Conservation (phyloP, 2,113 vertebrate genomes). For the Eclectus roratus region DNA sequence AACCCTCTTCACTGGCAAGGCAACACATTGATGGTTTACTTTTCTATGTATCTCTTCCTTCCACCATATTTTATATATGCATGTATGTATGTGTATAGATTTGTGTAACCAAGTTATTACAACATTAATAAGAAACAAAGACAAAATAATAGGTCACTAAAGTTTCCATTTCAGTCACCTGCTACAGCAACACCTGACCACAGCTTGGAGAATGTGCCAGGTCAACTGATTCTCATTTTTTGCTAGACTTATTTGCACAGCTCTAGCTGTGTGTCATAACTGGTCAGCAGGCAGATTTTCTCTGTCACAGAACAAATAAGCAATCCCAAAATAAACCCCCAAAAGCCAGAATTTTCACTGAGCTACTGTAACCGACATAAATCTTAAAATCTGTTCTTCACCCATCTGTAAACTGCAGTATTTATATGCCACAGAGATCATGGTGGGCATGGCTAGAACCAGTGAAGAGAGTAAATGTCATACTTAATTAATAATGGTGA, state of each 20-base stretch:
- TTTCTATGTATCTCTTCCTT: not conserved
- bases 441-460: not conserved
- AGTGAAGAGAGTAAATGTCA: not conserved
- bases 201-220: not conserved
- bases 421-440: not conserved
- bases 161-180: not conserved
- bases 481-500: not conserved
- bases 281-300: not conserved
- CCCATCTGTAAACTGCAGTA: not conserved
- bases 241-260: not conserved
- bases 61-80: not conserved
- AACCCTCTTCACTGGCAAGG: not conserved
- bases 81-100: not conserved
- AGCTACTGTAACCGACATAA: not conserved
- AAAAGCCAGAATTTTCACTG: not conserved
- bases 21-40: not conserved
- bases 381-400: not conserved
- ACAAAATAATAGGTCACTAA: not conserved
- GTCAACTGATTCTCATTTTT: not conserved
- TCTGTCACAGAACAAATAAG: not conserved
- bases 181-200: not conserved
- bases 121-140: not conserved
- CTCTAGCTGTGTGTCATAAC: not conserved
- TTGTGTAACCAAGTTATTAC: not conserved
- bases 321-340: not conserved